These are phyloP conservation scores for Drosophila barbarae DNA, from an alignment of 2,888 invertebrate species.

Conservation along the genomic window DNA sequence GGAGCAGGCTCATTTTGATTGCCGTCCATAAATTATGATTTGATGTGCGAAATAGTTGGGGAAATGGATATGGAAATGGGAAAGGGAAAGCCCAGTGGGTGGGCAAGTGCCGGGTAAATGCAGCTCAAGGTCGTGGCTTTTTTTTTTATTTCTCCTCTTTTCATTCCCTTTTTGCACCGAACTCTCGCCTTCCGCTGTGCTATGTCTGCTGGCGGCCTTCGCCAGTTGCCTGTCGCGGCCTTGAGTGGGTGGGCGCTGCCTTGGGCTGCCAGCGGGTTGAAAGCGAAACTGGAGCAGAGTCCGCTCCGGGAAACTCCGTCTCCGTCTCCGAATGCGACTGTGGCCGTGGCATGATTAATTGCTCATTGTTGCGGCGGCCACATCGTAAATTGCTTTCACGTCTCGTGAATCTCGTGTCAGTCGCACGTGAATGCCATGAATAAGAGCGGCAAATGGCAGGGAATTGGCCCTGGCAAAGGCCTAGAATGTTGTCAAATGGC, in stretches of 20 bases:
- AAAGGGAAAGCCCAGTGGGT: not conserved
- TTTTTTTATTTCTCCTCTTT: not conserved
- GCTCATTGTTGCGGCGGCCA: conserved; percentile 61
- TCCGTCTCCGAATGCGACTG: conserved; percentile 2
- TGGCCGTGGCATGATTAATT: conserved; percentile 64
- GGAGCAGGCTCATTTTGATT: conserved; percentile 26
- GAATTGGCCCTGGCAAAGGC: conserved; percentile 1
- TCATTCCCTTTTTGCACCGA: not conserved
- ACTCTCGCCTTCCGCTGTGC: not conserved
- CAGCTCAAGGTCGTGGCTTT: conserved; percentile 38
- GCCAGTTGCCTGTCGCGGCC: conserved; percentile 10
- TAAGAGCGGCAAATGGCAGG: conserved; percentile 14
- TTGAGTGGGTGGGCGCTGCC: conserved; percentile 17
- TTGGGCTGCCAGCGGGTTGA: not conserved
- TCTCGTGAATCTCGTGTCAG: conserved; percentile 49
- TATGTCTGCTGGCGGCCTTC: conserved; percentile 29
- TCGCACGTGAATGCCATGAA: conserved; percentile 55
- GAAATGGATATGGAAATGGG: conserved; percentile 14
- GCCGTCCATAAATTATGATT: conserved; percentile 67
- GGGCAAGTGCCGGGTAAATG: conserved; percentile 22
- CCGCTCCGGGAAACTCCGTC: conserved; percentile 15
- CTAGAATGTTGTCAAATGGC: conserved; percentile 14
- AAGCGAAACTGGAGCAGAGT: conserved; percentile 34
- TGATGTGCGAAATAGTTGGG: conserved; percentile 64
- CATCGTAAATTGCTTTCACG: conserved; percentile 60